phyloP scores from a whole-genome alignment of 1,140 invertebrate genomes.

The Drosophila lowei region DNA sequence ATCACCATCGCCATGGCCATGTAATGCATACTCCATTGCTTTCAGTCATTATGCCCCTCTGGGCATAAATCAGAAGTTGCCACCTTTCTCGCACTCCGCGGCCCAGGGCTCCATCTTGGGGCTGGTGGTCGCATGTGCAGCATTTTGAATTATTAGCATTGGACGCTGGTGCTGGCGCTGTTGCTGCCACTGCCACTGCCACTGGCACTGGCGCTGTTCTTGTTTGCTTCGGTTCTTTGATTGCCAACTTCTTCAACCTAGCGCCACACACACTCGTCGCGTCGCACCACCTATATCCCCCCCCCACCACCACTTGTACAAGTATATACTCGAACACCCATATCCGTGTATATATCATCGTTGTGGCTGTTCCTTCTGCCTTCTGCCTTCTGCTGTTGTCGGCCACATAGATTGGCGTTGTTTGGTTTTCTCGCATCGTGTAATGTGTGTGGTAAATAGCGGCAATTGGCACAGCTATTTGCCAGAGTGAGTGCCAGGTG shows the following conservation, averaged over 20 bases:
- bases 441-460: conserved; percentile 72
- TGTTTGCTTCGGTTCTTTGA: conserved; percentile 61
- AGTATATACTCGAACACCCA: conserved; percentile 14
- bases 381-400: conserved; percentile 10
- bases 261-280: conserved; percentile 38
- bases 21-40: conserved; percentile 77
- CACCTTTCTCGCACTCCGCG: conserved; percentile 32
- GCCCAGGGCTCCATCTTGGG: conserved; percentile 10
- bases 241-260: conserved; percentile 60
- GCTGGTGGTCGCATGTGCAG: conserved; percentile 65
- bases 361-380: conserved; percentile 13
- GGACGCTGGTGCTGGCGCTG: conserved; percentile 39
- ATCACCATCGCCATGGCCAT: conserved; percentile 27
- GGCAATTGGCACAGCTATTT: conserved; percentile 49
- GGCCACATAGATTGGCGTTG: conserved; percentile 63
- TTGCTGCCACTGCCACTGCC: not conserved
- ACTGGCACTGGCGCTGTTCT: conserved; percentile 3
- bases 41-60: conserved; percentile 66
- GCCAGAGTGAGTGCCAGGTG: conserved; percentile 7
- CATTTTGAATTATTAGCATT: conserved; percentile 77
- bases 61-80: conserved; percentile 74
- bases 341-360: conserved; percentile 46
- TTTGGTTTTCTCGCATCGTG: conserved; percentile 67
- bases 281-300: too few species aligned
- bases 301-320: too few species aligned